phyloP scores from a whole-genome alignment of 1,140 invertebrate genomes.

The Thaumetopoea pityocampa region DNA sequence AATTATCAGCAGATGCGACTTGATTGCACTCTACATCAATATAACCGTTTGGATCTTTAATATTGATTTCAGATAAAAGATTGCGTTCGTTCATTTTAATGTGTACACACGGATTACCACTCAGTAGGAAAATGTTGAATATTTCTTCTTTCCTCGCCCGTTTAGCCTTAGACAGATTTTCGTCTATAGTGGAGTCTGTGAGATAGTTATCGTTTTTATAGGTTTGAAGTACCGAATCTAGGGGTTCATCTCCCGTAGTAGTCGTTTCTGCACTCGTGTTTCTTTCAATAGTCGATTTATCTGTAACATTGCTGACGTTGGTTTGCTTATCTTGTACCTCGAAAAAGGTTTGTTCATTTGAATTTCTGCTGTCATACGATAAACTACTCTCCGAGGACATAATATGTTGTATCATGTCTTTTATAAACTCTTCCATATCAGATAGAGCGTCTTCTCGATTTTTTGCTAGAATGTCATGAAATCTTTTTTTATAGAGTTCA shows the following conservation, averaged over 20 bases:
- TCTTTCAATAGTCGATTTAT: neutral
- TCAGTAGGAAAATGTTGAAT: constrained; percentile 40
- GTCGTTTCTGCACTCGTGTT: neutral
- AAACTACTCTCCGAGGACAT: constrained; percentile 37
- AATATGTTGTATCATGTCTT: constrained; percentile 50
- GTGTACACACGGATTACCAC: constrained; percentile 31
- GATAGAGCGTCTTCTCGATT: constrained; percentile 36
- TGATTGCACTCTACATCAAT: constrained; percentile 15
- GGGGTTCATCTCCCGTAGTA: no score
- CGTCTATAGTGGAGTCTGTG: constrained; percentile 35
- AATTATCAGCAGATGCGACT: constrained; percentile 51
- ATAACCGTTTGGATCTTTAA: constrained; percentile 26
- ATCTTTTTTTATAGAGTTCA: constrained; percentile 52
- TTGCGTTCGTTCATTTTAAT: constrained; percentile 47
- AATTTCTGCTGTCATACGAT: constrained; percentile 10
- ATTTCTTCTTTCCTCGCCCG: constrained; percentile 27
- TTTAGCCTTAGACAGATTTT: constrained; percentile 26
- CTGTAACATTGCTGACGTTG: neutral
- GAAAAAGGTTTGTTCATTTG: neutral
- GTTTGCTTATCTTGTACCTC: constrained; percentile 7
- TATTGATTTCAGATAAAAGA: constrained; percentile 55
- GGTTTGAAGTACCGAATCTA: constrained; percentile 28
- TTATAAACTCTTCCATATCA: constrained; percentile 57
- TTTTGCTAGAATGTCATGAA: constrained; percentile 45
- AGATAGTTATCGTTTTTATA: constrained; percentile 50